Evolutionary conservation across 1,140 invertebrate species (phyloP).

Genomic region (Papilio glaucus): DNA sequence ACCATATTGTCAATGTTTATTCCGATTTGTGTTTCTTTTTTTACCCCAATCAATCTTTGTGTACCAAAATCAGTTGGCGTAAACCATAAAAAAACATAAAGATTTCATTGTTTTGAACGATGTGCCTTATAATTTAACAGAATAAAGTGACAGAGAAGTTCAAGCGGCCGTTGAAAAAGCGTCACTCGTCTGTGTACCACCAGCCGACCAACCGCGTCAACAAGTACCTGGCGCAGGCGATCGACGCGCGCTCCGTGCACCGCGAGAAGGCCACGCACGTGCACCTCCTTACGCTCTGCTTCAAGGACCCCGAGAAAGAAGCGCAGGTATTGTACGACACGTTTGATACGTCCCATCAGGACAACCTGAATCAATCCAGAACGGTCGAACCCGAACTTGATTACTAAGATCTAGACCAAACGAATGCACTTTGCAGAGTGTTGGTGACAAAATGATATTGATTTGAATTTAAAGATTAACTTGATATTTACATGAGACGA

Average conservation of each 20-base stretch:
- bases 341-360: not conserved
- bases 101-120: constrained; percentile 39
- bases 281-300: constrained; percentile 91
- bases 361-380: no score
- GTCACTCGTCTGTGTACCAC: constrained; percentile 93
- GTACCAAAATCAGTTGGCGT: not conserved
- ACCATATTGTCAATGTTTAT: constrained; percentile 28
- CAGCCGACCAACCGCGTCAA: constrained; percentile 94
- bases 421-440: no score
- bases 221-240: constrained; percentile 95
- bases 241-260: constrained; percentile 95
- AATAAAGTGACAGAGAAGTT: constrained; percentile 94
- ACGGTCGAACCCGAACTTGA: no score
- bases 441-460: no score
- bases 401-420: no score
- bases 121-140: constrained; percentile 79
- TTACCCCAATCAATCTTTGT: constrained; percentile 30
- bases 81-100: not conserved
- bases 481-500: no score
- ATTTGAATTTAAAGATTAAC: no score
- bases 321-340: constrained; percentile 81
- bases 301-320: constrained; percentile 92
- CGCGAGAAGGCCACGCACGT: constrained; percentile 95
- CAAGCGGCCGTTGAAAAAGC: constrained; percentile 94
- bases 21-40: constrained; percentile 4